Evolutionary conservation across 2,888 invertebrate genomes (phyloP).

Genomic region (Peribatodes rhomboidaria): DNA sequence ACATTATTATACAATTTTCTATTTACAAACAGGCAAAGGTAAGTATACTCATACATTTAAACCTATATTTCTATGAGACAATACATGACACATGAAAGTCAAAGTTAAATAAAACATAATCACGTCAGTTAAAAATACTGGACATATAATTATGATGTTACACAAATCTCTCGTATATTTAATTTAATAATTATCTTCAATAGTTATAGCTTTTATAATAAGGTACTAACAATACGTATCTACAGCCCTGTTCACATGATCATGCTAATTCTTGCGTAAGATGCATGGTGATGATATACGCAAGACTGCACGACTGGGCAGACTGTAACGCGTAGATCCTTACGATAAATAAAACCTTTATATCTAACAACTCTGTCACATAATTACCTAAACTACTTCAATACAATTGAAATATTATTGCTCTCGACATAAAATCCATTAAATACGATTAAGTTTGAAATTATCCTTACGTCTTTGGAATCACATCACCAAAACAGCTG

Average conservation of each 20-base stretch:
- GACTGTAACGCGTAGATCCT: constrained; percentile 34
- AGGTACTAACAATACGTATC: constrained; percentile 34
- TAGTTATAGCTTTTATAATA: constrained; percentile 35
- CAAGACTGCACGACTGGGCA: not conserved
- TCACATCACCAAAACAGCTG: constrained; percentile 85
- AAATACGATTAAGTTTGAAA: constrained; percentile 75
- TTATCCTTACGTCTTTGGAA: constrained; percentile 86
- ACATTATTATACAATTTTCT: constrained; percentile 76
- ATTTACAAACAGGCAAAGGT: constrained; percentile 70
- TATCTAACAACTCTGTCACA: constrained; percentile 43
- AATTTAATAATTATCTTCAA: constrained; percentile 33
- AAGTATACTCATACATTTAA: constrained; percentile 46
- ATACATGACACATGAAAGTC: constrained; percentile 67
- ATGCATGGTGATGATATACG: not conserved
- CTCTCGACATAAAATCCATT: constrained; percentile 50
- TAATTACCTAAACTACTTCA: constrained; percentile 30
- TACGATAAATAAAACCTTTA: constrained; percentile 44
- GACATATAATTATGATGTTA: constrained; percentile 27
- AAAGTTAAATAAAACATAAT: constrained; percentile 44
- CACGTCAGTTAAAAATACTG: constrained; percentile 39
- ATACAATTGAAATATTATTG: constrained; percentile 55
- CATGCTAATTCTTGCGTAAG: not conserved
- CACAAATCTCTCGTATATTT: constrained; percentile 31
- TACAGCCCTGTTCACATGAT: constrained; percentile 14
- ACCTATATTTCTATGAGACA: constrained; percentile 49